A percentile compares a stretch with the other conserved stretches of the same genome.
phyloP scores from a whole-genome alignment of 92 coral and sea anemone species.

The Phenganax subtilis region DNA sequence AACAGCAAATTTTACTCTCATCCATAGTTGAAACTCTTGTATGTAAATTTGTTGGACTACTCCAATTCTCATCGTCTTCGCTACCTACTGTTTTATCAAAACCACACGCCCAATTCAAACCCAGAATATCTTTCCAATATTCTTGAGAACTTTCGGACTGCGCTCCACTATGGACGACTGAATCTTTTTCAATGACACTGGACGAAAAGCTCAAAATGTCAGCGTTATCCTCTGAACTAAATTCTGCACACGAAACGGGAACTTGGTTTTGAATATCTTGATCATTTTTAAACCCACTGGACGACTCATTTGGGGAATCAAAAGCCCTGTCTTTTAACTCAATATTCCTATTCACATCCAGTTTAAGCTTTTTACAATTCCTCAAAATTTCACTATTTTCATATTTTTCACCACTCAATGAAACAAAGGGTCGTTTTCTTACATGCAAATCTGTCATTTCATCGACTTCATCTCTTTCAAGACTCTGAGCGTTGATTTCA shows the following conservation, averaged over 20 bases:
- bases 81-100: no score
- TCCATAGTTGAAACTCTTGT: no score
- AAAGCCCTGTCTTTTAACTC: background rate
- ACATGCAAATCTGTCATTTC: background rate
- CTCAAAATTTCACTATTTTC: background rate
- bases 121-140: no score
- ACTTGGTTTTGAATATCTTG: background rate
- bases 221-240: no score
- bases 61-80: no score
- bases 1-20: no score
- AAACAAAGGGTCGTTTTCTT: background rate
- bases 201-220: no score
- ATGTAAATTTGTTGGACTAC: no score
- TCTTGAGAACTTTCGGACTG: no score
- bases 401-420: background rate
- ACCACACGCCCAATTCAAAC: no score
- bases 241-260: background rate
- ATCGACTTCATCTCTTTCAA: background rate
- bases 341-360: conserved; percentile 7
- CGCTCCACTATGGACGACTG: no score
- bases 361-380: background rate
- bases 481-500: background rate
- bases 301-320: background rate
- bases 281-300: background rate
- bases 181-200: no score